These are phyloP conservation scores for Eudemis profundana DNA, from an alignment of 2,888 invertebrate genomes.

Conservation along the genomic window DNA sequence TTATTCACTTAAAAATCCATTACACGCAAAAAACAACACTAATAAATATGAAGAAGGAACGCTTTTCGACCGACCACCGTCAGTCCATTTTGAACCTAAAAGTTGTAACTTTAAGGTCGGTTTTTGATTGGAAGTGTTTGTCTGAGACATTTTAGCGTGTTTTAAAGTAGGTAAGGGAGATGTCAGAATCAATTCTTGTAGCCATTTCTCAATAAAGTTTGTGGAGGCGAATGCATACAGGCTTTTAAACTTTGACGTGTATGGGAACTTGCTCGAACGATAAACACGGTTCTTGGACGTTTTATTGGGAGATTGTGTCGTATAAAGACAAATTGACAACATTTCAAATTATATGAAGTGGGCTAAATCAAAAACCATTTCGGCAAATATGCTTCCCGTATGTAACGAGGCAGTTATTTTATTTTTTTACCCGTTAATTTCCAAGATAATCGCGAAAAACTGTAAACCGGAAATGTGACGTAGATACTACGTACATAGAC, in stretches of 20 bases:
- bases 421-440: no score
- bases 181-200: conserved; percentile 79
- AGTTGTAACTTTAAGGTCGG: conserved; percentile 36
- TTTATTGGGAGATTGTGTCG: conserved; percentile 15
- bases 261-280: conserved; percentile 48
- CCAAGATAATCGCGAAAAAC: no score
- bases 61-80: conserved; percentile 62
- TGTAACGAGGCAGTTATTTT: no score
- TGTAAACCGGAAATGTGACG: no score
- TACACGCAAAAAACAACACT: conserved; percentile 78
- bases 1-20: conserved; percentile 84
- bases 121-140: conserved; percentile 43
- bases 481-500: no score
- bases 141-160: conserved; percentile 68
- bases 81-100: conserved; percentile 49
- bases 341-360: no score
- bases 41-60: conserved; percentile 76
- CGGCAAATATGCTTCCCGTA: no score
- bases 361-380: no score
- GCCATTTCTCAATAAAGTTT: conserved; percentile 83
- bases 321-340: background rate
- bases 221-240: conserved; percentile 66
- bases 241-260: conserved; percentile 80
- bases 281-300: conserved; percentile 29
- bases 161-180: conserved; percentile 71